These are phyloP conservation scores for Tupaia tana DNA, from an alignment of 2,113 vertebrate species.

Conservation along the genomic window DNA sequence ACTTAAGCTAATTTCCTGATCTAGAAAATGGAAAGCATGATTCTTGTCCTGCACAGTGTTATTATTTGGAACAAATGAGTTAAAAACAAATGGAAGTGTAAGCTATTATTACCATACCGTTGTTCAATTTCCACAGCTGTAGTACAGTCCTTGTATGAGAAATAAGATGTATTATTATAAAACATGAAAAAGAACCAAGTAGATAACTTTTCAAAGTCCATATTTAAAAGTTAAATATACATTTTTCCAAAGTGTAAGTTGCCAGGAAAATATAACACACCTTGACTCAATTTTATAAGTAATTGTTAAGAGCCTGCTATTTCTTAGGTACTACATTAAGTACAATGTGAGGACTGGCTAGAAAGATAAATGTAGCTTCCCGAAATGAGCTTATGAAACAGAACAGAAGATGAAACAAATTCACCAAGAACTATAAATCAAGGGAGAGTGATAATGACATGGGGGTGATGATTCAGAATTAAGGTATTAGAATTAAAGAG, in stretches of 20 bases:
- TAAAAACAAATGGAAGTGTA: background rate
- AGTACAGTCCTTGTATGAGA: background rate
- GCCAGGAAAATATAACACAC: background rate
- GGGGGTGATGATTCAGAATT: background rate
- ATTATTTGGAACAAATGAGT: background rate
- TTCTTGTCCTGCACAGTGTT: background rate
- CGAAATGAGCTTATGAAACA: constrained; percentile 13
- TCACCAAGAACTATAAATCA: constrained; percentile 31
- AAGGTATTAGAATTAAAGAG: background rate
- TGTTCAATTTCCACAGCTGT: background rate
- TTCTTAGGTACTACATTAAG: background rate
- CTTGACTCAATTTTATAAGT: background rate
- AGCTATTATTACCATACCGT: background rate
- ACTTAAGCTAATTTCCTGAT: background rate
- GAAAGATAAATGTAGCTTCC: background rate
- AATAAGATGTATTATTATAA: background rate
- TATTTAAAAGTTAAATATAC: background rate
- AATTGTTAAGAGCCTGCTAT: background rate
- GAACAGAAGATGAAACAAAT: constrained; percentile 7
- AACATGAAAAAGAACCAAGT: background rate
- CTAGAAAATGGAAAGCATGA: background rate
- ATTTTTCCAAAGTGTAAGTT: constrained; percentile 4
- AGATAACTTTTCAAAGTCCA: background rate
- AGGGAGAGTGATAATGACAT: constrained; percentile 13
- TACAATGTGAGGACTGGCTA: background rate